These are phyloP conservation scores for Stramonita haemastoma DNA, from an alignment of 2,888 invertebrate genomes.

Conservation along the genomic window DNA sequence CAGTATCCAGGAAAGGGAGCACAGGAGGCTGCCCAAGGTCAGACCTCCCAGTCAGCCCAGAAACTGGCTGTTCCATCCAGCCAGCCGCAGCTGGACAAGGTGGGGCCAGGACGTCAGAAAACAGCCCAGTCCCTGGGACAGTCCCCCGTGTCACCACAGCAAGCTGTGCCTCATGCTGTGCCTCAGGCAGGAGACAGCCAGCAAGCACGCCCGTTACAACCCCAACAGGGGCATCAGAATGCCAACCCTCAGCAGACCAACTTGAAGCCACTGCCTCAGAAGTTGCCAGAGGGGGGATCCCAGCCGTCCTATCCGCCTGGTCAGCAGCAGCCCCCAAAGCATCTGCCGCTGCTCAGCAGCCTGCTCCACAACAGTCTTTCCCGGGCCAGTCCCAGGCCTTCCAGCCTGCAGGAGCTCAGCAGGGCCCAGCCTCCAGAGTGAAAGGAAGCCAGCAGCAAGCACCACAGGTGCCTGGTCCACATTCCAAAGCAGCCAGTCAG, in stretches of 20 bases:
- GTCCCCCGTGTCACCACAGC: neutral
- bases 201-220: neutral
- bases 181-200: neutral
- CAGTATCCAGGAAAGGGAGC: neutral
- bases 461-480: neutral
- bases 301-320: neutral
- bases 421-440: neutral
- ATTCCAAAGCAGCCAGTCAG: neutral
- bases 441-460: neutral
- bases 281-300: neutral
- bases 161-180: neutral
- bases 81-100: neutral
- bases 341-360: neutral
- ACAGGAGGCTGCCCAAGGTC: neutral
- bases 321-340: conserved; percentile 13
- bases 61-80: conserved; percentile 2
- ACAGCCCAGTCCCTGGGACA: neutral
- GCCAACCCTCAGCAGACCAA: neutral
- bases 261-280: neutral
- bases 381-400: neutral
- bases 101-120: neutral
- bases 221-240: neutral
- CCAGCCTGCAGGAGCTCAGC: conserved; percentile 1
- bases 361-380: neutral
- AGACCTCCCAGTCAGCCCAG: conserved; percentile 9